Evolutionary conservation across 2,113 vertebrate genomes (phyloP).

Genomic region (Dolichotis patagonum): DNA sequence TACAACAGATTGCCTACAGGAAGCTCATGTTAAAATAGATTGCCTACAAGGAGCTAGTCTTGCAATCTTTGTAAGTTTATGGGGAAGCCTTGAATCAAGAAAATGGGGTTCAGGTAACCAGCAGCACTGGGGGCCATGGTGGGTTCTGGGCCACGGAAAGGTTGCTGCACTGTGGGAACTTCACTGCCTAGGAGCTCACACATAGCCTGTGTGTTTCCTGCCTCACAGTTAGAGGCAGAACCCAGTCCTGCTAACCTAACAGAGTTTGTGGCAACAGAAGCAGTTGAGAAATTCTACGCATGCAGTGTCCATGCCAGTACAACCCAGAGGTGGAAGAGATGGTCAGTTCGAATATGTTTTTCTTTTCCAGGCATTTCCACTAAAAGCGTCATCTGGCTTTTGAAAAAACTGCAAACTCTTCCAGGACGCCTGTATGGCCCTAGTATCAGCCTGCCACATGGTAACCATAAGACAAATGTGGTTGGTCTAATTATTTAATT

Average conservation of each 20-base stretch:
- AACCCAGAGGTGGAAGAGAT: not conserved
- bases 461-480: not conserved
- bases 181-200: not conserved
- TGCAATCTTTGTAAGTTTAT: not conserved
- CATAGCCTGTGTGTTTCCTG: not conserved
- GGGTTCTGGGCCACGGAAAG: not conserved
- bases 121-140: fast-evolving
- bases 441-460: not conserved
- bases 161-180: not conserved
- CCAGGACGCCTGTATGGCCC: not conserved
- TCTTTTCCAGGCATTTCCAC: not conserved
- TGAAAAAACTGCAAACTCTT: not conserved
- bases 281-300: fast-evolving
- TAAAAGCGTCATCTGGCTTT: not conserved
- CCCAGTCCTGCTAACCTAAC: not conserved
- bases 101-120: not conserved
- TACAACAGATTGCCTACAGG: not conserved
- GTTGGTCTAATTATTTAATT: not conserved
- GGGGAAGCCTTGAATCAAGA: not conserved
- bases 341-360: not conserved
- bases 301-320: not conserved
- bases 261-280: not conserved
- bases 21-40: not conserved
- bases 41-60: not conserved
- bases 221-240: not conserved